Base-by-base conservation (phyloP, 2,113 vertebrate genomes). In the Pterocles burchelli region DNA sequence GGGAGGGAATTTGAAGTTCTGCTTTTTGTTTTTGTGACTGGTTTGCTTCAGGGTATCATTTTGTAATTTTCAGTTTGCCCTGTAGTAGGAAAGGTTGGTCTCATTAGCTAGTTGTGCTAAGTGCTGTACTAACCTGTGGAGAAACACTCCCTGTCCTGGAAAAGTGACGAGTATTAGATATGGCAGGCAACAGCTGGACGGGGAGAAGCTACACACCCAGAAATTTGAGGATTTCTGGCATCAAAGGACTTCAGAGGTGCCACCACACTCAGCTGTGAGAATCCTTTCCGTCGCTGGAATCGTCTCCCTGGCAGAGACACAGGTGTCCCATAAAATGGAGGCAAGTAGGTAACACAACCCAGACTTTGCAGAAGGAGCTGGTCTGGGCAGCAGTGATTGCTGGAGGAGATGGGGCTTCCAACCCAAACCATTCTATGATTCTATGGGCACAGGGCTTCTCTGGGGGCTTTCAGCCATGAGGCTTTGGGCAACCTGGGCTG, bases 131-230 rank as follows among this genome's bases (percentile, higher is more conserved):
- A 19, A 85, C 31, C 15, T 25, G 8, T 24, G 18, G 38, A 51
- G 43, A 75, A 91, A 67, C 6, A 33, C 41, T 19, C 41, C 26
- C 26, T 54, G 2, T 10, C 45, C 15, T 70, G 51, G 52, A 34
- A 86, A 73, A 12, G 29, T 61, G 22, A 18, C 0, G 1, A 0
- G 1, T 20, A 7, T 41, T 71, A n/a, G 34, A 33, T 48, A 54
- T 2, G 13, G 7, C 48, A 55, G 18, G 41, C 20, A 85, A 34
- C 48, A 74, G 1, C 4, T 86, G 34, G 43, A 55, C 72, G 21
- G 29, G 26, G 29, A 58, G 43, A 91, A 89, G 34, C 12, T 31
- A 28, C 11, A 20, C 17, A 25, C 20, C 1, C 54, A 73, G 67
- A 77, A 36, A 73, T 59, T 0, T 19, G 34, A 74, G 14, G 5